Evolutionary conservation across 2,888 invertebrate species (phyloP).

Genomic region (Pseudococcus jackbeardsleyi): DNA sequence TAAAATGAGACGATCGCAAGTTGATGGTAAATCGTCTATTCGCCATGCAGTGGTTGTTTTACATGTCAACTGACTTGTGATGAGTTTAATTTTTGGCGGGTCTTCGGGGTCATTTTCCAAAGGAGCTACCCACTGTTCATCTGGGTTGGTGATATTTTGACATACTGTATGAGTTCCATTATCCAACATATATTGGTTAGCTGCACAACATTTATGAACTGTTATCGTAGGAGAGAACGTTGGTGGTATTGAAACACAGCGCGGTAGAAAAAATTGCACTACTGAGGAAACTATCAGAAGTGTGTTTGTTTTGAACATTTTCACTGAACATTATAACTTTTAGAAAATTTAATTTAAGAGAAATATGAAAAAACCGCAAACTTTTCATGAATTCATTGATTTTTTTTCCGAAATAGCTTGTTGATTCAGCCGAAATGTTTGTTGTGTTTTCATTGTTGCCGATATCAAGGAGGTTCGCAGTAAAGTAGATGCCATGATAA

Average conservation of each 20-base stretch:
- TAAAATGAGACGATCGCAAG: constrained; percentile 76
- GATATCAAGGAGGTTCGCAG: not conserved
- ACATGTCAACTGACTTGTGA: constrained; percentile 79
- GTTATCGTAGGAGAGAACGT: not conserved
- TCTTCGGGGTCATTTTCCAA: not conserved
- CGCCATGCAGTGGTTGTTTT: constrained; percentile 79
- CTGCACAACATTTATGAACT: constrained; percentile 50
- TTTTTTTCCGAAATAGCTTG: constrained; percentile 32
- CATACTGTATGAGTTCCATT: not conserved
- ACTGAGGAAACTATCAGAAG: constrained; percentile 12
- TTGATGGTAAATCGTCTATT: constrained; percentile 76
- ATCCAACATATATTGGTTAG: constrained; percentile 11
- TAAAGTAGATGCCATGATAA: not conserved
- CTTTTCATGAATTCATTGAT: constrained; percentile 22
- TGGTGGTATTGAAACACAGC: constrained; percentile 32
- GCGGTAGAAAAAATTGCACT: constrained; percentile 27
- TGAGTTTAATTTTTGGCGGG: constrained; percentile 70
- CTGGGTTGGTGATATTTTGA: constrained; percentile 11
- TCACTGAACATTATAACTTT: constrained; percentile 47
- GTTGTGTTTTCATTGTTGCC: constrained; percentile 47
- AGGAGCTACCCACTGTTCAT: constrained; percentile 39
- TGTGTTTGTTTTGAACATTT: constrained; percentile 19
- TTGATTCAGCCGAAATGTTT: constrained; percentile 29
- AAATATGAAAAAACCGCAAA: constrained; percentile 7
- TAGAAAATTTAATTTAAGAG: not conserved